Base-by-base conservation (phyloP, 2,797 vertebrate genomes). In the Oreochromis grahami region DNA sequence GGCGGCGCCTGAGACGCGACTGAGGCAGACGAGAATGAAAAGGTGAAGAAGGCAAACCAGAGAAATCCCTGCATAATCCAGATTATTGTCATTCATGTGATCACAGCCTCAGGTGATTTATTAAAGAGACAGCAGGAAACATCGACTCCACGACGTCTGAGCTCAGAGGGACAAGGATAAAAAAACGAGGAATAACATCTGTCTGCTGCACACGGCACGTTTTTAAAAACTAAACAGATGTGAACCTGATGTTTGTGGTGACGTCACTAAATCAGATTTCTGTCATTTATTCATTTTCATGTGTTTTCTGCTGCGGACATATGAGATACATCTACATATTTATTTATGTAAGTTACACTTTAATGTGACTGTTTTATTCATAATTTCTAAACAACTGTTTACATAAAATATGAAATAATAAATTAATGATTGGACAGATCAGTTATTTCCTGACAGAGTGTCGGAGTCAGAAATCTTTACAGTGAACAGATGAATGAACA, bases 211-310 rank as follows among this genome's bases (percentile, higher is more conserved):
- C 53, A 26, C 7, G 7, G 53, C 2, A 26, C 1, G 12, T 55
- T 55, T 55, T 55, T 55, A 55, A 3, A 53, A 55, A 52, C 51
- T 12, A 0, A 7, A 55, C 52, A 55, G 52, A 55, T 55, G 52
- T 55, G 52, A 55, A 26, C 52, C 52, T 55, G 52, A 13, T 55
- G 52, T 55, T 26, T 14, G 21, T 26, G 21, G 21, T 4, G 21
- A 53, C 1, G 6, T 55, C 52, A 51, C n/a, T 51, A n/a, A n/a
- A 51, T n/a, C 48, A 0, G 19, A n/a, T 2, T 51, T 51, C 19
- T 51, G 48, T n/a, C 17, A 4, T 21, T 52, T 53, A 53, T 13
- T 53, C 21, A 0, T 11, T 2, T 14, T 53, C 21, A 53, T 53
- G 52, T 53, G 52, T 53, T 53, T 53, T 4, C 52, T 53, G 52